A percentile compares a stretch with the other conserved stretches of the same genome.
Conservation (phyloP, 2,113 vertebrate genomes). For the Paramormyrops kingsleyae region DNA sequence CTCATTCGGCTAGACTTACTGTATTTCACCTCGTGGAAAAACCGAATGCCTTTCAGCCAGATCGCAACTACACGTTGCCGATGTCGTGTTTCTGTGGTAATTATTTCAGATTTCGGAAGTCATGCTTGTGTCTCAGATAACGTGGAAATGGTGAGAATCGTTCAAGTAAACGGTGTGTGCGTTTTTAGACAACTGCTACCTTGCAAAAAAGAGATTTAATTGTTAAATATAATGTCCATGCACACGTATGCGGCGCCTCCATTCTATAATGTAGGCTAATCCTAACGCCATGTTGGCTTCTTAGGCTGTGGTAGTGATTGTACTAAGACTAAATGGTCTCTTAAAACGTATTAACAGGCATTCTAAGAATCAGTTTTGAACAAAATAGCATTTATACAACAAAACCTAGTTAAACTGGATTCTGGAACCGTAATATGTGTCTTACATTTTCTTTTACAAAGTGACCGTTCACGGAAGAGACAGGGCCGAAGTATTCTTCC, state of each 20-base stretch:
- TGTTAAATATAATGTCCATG: slow-evolving; percentile 15
- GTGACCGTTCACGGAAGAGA: slow-evolving; percentile 56
- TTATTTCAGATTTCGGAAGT: neutral
- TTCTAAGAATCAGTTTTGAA: slow-evolving; percentile 2
- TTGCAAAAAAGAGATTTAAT: neutral
- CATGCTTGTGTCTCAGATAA: slow-evolving; percentile 13
- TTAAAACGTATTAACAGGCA: neutral
- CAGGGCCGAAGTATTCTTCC: slow-evolving; percentile 44
- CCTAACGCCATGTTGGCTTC: slow-evolving; percentile 63
- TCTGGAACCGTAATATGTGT: slow-evolving; percentile 42
- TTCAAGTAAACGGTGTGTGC: neutral
- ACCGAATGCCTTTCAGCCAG: neutral
- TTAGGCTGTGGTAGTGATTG: neutral
- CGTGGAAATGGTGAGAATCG: neutral
- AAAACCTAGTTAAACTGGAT: neutral
- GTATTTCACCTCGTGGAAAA: neutral
- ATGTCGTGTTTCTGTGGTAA: neutral
- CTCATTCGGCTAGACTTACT: neutral
- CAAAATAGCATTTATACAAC: neutral
- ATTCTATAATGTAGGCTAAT: slow-evolving; percentile 43
- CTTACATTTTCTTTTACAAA: slow-evolving; percentile 20
- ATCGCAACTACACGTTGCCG: neutral
- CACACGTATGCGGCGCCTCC: slow-evolving; percentile 39
- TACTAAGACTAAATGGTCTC: neutral
- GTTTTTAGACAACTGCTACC: neutral